Conservation (phyloP, 2,113 vertebrate genomes). For the Takifugu bimaculatus region DNA sequence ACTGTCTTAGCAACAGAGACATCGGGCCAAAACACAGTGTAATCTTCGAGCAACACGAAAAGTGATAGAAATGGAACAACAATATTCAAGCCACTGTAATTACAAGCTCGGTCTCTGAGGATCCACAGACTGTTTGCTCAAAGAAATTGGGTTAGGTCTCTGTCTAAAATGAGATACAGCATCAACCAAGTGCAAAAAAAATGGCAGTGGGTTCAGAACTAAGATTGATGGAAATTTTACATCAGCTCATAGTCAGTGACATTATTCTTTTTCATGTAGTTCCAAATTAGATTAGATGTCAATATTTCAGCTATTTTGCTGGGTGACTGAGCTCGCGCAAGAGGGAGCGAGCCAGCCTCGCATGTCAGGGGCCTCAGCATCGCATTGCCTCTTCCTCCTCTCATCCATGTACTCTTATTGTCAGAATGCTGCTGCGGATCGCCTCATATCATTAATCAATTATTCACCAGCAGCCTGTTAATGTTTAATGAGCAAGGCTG, state of each 20-base stretch:
- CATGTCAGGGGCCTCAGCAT: conserved; percentile 23
- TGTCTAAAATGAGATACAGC: conserved; percentile 22
- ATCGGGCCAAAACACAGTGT: neutral
- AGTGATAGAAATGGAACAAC: neutral
- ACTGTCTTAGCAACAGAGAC: neutral
- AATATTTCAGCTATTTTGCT: neutral
- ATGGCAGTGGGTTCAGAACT: conserved; percentile 3
- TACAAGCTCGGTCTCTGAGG: conserved; percentile 10
- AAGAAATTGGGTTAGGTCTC: conserved; percentile 37
- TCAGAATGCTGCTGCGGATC: conserved; percentile 68
- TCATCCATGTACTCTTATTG: conserved; percentile 66
- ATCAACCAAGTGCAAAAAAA: conserved; percentile 4
- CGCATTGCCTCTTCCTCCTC: conserved; percentile 41
- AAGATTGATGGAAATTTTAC: conserved; percentile 13
- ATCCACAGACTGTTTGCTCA: conserved; percentile 34
- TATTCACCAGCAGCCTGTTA: conserved; percentile 77
- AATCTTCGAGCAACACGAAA: neutral
- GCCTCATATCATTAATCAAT: conserved; percentile 77
- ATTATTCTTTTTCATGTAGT: conserved; percentile 6
- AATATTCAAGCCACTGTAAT: conserved; percentile 12
- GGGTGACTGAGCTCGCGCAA: neutral
- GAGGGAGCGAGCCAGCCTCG: conserved; percentile 10
- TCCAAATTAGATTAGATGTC: conserved; percentile 3
- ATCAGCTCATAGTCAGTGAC: neutral
- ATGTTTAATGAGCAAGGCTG: conserved; percentile 75